Conservation (phyloP, 2,888 invertebrate species). For the Noctua fimbriata region DNA sequence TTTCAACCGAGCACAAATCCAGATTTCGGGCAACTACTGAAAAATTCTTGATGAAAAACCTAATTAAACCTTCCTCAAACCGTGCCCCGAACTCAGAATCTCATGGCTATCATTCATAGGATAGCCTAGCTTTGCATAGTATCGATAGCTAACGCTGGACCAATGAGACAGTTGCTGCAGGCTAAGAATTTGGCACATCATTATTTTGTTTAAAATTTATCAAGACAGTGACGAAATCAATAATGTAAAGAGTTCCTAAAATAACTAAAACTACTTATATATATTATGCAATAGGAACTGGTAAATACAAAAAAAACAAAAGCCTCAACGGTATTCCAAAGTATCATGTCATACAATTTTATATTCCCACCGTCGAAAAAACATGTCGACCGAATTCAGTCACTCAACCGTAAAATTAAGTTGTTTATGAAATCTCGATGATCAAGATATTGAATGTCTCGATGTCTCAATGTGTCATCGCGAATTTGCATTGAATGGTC, state of each 20-base stretch:
- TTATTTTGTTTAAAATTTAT: background rate
- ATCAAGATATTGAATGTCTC: slow-evolving; percentile 71
- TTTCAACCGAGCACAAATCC: background rate
- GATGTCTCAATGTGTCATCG: slow-evolving; percentile 69
- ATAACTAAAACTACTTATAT: too few relatives aligned
- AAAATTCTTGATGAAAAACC: background rate
- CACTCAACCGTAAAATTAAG: slow-evolving; percentile 61
- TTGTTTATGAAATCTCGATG: slow-evolving; percentile 62
- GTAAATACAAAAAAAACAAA: background rate
- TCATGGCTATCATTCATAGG: background rate
- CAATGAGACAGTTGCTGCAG: background rate
- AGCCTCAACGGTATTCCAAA: background rate
- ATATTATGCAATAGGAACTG: too few relatives aligned
- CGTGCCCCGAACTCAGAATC: background rate
- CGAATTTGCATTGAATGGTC: slow-evolving; percentile 81
- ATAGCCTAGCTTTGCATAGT: background rate
- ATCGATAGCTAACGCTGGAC: background rate
- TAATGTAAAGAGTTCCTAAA: background rate
- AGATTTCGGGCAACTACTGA: background rate
- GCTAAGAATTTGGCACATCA: background rate
- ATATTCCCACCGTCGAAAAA: slow-evolving; percentile 38
- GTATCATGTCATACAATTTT: slow-evolving; percentile 25
- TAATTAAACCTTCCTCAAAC: background rate
- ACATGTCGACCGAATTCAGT: slow-evolving; percentile 46
- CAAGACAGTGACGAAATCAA: background rate